Evolutionary conservation across 2,888 invertebrate genomes (phyloP).

Genomic region (Molorchus minor): DNA sequence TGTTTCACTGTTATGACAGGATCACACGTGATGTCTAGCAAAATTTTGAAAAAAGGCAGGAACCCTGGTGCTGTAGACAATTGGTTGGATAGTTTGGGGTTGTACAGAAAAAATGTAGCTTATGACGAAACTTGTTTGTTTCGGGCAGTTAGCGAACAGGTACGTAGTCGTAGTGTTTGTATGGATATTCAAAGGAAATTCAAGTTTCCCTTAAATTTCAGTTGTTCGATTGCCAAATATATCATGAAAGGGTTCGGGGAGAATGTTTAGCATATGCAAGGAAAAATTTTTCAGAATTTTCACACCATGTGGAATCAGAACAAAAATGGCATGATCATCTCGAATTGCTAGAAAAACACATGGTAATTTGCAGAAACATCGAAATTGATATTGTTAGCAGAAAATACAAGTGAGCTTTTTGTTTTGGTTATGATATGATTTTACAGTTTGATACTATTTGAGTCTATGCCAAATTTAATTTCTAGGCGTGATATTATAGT

Average conservation of each 20-base stretch:
- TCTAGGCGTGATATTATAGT: conserved; percentile 77
- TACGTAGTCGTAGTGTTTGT: conserved; percentile 52
- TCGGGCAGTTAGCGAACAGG: conserved; percentile 88
- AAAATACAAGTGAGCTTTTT: conserved; percentile 54
- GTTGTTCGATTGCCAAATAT: conserved; percentile 72
- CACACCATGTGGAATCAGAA: conserved; percentile 58
- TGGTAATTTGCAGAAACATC: conserved; percentile 58
- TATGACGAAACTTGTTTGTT: conserved; percentile 90
- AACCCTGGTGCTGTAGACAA: conserved; percentile 69
- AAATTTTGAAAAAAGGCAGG: conserved; percentile 52
- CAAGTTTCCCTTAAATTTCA: conserved; percentile 48
- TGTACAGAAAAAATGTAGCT: conserved; percentile 87
- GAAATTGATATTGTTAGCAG: conserved; percentile 59
- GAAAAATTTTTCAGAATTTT: conserved; percentile 69
- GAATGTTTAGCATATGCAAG: conserved; percentile 80
- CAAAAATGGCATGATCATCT: conserved; percentile 54
- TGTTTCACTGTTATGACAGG: not conserved
- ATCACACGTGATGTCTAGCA: conserved; percentile 21
- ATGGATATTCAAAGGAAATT: not conserved
- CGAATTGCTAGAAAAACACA: conserved; percentile 57
- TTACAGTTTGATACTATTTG: too few relatives aligned
- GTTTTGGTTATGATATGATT: conserved; percentile 6
- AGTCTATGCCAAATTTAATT: too few relatives aligned
- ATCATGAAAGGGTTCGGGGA: conserved; percentile 77
- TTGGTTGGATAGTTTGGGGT: conserved; percentile 81